Evolutionary conservation across 2,888 invertebrate species (phyloP).

Genomic region (Leptopilina drosophilae): DNA sequence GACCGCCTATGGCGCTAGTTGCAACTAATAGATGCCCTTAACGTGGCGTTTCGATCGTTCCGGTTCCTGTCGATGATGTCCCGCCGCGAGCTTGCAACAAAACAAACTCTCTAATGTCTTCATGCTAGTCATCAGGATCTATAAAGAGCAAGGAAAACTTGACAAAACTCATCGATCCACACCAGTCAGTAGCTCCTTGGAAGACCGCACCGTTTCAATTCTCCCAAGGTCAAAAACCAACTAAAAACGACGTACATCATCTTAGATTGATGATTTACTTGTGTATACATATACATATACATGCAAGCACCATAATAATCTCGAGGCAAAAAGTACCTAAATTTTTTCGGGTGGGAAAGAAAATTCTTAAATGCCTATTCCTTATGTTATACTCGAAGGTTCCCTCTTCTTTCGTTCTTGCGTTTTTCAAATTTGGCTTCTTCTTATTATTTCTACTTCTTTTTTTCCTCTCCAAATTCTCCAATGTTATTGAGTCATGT

Average conservation of each 20-base stretch:
- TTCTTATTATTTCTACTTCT: too few relatives aligned
- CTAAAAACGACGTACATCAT: background rate
- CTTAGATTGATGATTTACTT: too few relatives aligned
- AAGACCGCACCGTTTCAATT: constrained; percentile 27
- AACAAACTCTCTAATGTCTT: constrained; percentile 73
- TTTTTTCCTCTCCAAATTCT: too few relatives aligned
- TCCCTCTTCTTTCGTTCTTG: too few relatives aligned
- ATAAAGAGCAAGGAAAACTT: constrained; percentile 18
- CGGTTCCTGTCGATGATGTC: constrained; percentile 51
- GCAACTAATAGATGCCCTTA: background rate
- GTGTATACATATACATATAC: too few relatives aligned
- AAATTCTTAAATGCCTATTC: too few relatives aligned
- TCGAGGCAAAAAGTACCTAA: too few relatives aligned
- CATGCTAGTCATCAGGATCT: constrained; percentile 64
- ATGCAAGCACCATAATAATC: too few relatives aligned
- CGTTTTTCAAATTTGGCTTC: too few relatives aligned
- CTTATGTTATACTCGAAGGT: too few relatives aligned
- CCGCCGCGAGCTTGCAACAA: constrained; percentile 64
- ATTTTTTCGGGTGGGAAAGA: too few relatives aligned
- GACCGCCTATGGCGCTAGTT: constrained; percentile 43
- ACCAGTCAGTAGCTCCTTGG: constrained; percentile 32
- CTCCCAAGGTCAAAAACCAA: constrained; percentile 9
- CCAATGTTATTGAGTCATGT: too few relatives aligned
- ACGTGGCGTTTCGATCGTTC: constrained; percentile 24
- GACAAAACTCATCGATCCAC: constrained; percentile 19